phyloP scores from a whole-genome alignment of 2,888 invertebrate genomes.

The Blera fallax region DNA sequence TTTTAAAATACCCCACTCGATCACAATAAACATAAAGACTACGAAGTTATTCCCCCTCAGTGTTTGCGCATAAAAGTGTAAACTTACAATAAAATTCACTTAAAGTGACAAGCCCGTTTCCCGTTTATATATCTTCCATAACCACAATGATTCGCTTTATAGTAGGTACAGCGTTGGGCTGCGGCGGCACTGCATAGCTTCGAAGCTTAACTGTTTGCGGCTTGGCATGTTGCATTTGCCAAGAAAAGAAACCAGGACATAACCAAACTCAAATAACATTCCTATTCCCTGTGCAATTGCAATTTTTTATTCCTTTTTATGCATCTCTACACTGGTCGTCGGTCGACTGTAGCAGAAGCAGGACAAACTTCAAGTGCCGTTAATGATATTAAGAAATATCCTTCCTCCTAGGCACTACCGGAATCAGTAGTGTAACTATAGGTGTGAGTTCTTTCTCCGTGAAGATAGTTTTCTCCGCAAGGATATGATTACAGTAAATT shows the following conservation, averaged over 20 bases:
- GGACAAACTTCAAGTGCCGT: conserved; percentile 56
- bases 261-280: conserved; percentile 59
- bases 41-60: conserved; percentile 28
- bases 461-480: not conserved
- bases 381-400: conserved; percentile 68
- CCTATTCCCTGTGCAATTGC: conserved; percentile 52
- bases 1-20: conserved; percentile 12
- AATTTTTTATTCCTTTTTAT: conserved; percentile 54
- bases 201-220: conserved; percentile 9
- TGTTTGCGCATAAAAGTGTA: conserved; percentile 57
- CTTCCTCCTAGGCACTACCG: not conserved
- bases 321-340: conserved; percentile 1
- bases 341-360: conserved; percentile 3
- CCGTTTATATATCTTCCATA: conserved; percentile 52
- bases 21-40: conserved; percentile 38
- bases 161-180: not conserved
- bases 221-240: conserved; percentile 34
- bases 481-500: conserved; percentile 30
- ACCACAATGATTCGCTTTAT: conserved; percentile 53
- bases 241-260: conserved; percentile 49
- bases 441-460: not conserved
- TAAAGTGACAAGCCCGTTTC: conserved; percentile 60
- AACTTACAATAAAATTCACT: conserved; percentile 65
- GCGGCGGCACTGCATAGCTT: conserved; percentile 29
- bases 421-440: not conserved